A percentile compares a stretch with the other conserved stretches of the same genome.
These are phyloP conservation scores for Aporrectodea caliginosa DNA, from an alignment of 1,140 invertebrate genomes.

Conservation along the genomic window DNA sequence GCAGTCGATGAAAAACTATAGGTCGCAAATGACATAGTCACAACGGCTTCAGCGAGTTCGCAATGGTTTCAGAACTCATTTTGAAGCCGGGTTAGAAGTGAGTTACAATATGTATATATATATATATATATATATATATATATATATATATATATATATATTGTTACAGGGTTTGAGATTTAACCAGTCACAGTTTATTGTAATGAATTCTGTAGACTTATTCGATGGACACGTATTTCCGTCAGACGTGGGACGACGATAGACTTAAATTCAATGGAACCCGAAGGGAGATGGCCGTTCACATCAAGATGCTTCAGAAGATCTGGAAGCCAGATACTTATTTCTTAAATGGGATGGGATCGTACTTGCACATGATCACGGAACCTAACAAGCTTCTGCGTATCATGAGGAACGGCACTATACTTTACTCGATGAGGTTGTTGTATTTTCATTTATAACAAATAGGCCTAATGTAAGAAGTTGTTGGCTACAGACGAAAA, in stretches of 20 bases:
- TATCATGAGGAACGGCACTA: conserved; percentile 44
- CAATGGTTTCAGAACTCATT: too few relatives aligned
- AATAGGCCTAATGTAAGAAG: too few relatives aligned
- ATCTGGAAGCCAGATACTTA: conserved; percentile 49
- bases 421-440: conserved; percentile 50
- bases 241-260: conserved; percentile 47
- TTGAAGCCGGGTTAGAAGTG: too few relatives aligned
- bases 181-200: too few relatives aligned
- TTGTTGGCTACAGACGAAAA: too few relatives aligned
- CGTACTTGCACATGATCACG: conserved; percentile 54
- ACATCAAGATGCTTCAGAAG: conserved; percentile 31
- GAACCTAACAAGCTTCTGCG: conserved; percentile 53
- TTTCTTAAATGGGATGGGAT: conserved; percentile 55
- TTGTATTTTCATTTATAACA: neutral
- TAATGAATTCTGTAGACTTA: conserved; percentile 50
- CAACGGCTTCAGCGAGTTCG: too few relatives aligned
- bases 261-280: conserved; percentile 43
- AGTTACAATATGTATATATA: neutral
- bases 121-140: conserved; percentile 11
- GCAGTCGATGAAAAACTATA: too few relatives aligned
- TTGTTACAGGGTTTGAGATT: too few relatives aligned
- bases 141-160: conserved; percentile 4
- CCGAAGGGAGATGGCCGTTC: conserved; percentile 3
- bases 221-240: conserved; percentile 52
- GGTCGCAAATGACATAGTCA: too few relatives aligned